phyloP scores from a whole-genome alignment of 2,113 vertebrate species.

The Cyprinodon variegatus region DNA sequence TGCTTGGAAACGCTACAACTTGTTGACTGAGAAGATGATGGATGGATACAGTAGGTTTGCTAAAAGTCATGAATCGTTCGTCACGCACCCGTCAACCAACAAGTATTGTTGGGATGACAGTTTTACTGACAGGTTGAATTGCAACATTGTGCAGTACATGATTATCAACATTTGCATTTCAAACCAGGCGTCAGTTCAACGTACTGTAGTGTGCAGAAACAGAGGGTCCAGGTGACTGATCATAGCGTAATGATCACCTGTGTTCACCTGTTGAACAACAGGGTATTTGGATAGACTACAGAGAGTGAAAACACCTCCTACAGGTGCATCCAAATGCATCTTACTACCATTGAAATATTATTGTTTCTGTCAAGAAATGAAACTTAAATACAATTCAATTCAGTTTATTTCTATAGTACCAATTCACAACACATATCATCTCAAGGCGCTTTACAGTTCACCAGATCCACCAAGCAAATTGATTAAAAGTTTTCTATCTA shows the following conservation, averaged over 20 bases:
- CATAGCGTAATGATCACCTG: not conserved
- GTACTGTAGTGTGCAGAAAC: not conserved
- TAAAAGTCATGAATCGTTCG: slow-evolving; percentile 19
- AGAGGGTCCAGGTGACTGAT: not conserved
- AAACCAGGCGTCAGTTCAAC: slow-evolving; percentile 23
- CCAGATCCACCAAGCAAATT: no score
- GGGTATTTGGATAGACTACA: no score
- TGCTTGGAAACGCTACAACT: not conserved
- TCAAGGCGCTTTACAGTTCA: no score
- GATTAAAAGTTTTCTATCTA: no score
- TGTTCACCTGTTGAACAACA: not conserved
- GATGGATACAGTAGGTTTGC: not conserved
- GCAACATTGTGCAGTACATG: not conserved
- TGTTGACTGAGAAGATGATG: not conserved
- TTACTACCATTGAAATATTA: not conserved
- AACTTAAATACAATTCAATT: not conserved
- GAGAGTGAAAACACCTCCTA: not conserved
- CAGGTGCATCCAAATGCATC: not conserved
- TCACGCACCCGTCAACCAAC: not conserved
- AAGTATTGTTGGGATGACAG: not conserved
- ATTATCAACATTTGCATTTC: slow-evolving; percentile 33
- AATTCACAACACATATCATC: no score
- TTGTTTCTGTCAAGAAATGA: not conserved
- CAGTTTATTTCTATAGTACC: no score
- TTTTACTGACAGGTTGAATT: slow-evolving; percentile 21